A percentile compares a stretch with the other conserved stretches of the same genome.
phyloP scores from a whole-genome alignment of 1,140 invertebrate species.

The Papilio helenus region DNA sequence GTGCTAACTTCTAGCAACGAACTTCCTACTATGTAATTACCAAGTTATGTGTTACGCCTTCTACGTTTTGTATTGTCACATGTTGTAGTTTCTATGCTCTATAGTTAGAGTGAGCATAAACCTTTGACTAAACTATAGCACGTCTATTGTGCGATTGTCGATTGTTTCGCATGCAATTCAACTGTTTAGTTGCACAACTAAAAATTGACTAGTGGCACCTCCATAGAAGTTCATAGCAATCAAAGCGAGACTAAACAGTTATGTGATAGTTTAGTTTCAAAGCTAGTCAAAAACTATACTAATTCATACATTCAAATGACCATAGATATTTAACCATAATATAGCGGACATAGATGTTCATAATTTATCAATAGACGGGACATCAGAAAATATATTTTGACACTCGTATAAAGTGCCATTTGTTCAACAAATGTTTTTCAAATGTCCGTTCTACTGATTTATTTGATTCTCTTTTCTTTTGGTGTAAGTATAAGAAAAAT shows the following conservation, averaged over 20 bases:
- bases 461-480: neutral
- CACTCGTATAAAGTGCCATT: neutral
- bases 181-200: too few relatives aligned
- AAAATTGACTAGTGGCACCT: too few relatives aligned
- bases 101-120: too few relatives aligned
- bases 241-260: too few relatives aligned
- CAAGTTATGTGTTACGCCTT: neutral
- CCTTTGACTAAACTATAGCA: too few relatives aligned
- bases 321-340: neutral
- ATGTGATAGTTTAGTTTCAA: too few relatives aligned
- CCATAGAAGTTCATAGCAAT: too few relatives aligned
- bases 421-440: neutral
- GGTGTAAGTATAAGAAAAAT: neutral
- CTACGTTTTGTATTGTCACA: neutral
- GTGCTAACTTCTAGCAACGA: neutral
- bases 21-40: neutral
- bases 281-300: neutral
- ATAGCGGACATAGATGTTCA: neutral
- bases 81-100: neutral
- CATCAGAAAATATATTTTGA: too few relatives aligned
- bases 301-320: neutral
- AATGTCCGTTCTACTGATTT: too few relatives aligned
- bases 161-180: too few relatives aligned
- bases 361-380: too few relatives aligned
- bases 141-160: too few relatives aligned